Percentiles rank a stretch among this genome's conserved stretches.
These are phyloP conservation scores for Myxocyprinus asiaticus DNA, from an alignment of 2,113 vertebrate species.

Conservation along the genomic window DNA sequence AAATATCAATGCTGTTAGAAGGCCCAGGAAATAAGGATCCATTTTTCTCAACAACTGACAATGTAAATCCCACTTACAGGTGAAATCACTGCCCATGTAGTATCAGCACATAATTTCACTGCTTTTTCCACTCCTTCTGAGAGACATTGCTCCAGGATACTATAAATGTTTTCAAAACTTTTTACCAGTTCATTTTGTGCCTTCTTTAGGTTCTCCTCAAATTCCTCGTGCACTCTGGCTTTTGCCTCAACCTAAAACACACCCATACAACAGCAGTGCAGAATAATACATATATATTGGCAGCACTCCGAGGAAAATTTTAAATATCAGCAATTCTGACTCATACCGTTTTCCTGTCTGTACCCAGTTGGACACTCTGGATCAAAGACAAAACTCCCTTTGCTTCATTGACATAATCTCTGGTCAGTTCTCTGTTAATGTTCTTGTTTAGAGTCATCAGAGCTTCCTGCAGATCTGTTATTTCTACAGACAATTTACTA, in stretches of 20 bases:
- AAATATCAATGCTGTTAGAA: neutral
- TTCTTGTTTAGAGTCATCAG: constrained; percentile 4
- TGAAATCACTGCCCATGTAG: neutral
- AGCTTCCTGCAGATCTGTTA: neutral
- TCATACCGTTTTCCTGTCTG: neutral
- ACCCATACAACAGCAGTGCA: neutral
- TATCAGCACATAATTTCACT: neutral
- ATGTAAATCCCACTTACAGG: constrained; percentile 2
- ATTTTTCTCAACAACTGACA: neutral
- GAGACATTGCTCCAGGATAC: neutral
- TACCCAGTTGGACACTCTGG: neutral
- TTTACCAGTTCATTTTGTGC: neutral
- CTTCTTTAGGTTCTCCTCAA: neutral
- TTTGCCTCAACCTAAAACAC: neutral
- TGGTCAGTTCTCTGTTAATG: neutral
- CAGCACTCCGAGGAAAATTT: neutral
- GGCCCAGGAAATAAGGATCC: neutral
- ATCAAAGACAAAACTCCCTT: neutral
- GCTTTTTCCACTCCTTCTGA: neutral
- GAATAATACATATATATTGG: too few species aligned
- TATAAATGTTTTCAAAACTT: neutral
- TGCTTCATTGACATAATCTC: constrained; percentile 4
- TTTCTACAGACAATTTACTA: neutral
- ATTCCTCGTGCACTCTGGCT: neutral
- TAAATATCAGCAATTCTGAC: neutral